A percentile compares a stretch with the other conserved stretches of the same genome.
Evolutionary conservation across 2,888 invertebrate species (phyloP).

Genomic region (Parochlus steinenii): DNA sequence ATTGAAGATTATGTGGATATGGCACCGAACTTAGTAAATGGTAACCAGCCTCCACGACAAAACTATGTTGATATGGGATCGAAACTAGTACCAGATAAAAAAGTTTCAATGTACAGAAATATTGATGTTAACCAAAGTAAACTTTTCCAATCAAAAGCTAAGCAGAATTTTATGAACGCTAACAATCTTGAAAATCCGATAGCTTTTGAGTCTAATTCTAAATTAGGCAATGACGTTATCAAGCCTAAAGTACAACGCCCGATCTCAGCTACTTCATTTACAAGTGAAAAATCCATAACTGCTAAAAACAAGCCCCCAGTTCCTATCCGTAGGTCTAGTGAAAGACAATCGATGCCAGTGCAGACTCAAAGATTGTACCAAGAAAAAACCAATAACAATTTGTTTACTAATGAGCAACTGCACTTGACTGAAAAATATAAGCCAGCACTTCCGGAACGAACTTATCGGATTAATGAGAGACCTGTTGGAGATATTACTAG

Average conservation of each 20-base stretch:
- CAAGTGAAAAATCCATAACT: too few species aligned
- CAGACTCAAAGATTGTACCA: too few species aligned
- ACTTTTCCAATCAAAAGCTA: constrained; percentile 4
- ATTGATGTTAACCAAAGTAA: constrained; percentile 7
- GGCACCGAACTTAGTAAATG: background rate
- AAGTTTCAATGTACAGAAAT: background rate
- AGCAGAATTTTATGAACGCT: background rate
- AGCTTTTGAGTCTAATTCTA: constrained; percentile 9
- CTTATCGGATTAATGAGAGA: too few species aligned
- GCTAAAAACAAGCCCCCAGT: constrained; percentile 7
- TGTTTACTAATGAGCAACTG: too few species aligned
- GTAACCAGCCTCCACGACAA: background rate
- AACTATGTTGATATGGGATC: background rate
- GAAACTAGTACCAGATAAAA: background rate
- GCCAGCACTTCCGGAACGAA: too few species aligned
- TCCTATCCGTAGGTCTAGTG: constrained; percentile 6
- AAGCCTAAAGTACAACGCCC: constrained; percentile 11
- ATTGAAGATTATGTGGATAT: constrained; percentile 19
- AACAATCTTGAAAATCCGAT: constrained; percentile 1
- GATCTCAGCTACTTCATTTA: background rate
- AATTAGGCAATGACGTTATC: constrained; percentile 3
- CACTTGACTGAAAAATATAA: too few species aligned
- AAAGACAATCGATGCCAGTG: constrained; percentile 8
- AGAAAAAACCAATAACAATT: too few species aligned
- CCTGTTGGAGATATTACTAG: too few species aligned